phyloP scores from a whole-genome alignment of 2,113 vertebrate species.

The Gnathonemus longibarbis region DNA sequence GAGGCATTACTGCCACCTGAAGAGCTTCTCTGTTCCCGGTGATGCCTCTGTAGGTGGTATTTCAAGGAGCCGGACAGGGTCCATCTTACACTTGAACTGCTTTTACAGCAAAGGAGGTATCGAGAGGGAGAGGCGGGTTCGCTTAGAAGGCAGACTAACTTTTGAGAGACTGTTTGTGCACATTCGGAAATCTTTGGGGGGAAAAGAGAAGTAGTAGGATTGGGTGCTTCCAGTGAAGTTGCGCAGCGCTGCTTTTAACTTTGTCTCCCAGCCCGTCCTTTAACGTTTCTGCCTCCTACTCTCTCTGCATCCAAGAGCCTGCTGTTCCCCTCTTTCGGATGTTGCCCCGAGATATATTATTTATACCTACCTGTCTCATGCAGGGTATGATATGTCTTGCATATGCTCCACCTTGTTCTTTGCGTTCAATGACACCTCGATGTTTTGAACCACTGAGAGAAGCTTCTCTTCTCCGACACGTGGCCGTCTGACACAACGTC shows the following conservation, averaged over 20 bases:
- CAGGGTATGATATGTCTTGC: constrained; percentile 10
- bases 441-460: neutral
- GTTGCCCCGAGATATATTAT: constrained; percentile 12
- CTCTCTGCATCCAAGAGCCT: neutral
- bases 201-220: neutral
- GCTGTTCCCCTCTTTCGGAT: neutral
- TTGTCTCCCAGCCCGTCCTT: neutral
- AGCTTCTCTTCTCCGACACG: neutral
- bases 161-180: neutral
- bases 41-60: too few relatives aligned
- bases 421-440: neutral
- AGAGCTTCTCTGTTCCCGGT: too few relatives aligned
- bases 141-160: neutral
- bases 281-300: neutral
- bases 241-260: neutral
- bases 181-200: neutral
- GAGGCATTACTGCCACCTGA: too few relatives aligned
- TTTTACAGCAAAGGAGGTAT: neutral
- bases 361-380: constrained; percentile 7
- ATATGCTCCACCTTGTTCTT: neutral
- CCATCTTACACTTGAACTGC: neutral
- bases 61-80: too few relatives aligned
- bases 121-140: neutral
- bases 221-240: neutral
- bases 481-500: neutral